phyloP scores from a whole-genome alignment of 1,140 invertebrate genomes.

The Zeugodacus cucurbitae region DNA sequence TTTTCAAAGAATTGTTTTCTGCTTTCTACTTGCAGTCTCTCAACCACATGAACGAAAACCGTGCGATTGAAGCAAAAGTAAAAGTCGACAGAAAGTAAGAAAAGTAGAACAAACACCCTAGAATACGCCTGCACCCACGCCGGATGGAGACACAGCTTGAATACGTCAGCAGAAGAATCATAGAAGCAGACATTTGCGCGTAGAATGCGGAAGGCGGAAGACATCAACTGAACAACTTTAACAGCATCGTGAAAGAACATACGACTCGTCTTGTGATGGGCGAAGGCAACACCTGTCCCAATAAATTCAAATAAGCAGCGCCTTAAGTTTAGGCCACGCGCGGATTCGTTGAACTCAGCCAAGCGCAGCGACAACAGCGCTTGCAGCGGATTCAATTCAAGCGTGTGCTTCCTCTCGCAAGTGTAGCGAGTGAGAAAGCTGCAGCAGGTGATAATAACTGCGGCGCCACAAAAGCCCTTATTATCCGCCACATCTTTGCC shows the following conservation, averaged over 20 bases:
- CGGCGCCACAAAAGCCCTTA: not conserved
- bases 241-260: not conserved
- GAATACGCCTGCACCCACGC: not conserved
- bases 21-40: not conserved
- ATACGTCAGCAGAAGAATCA: not conserved
- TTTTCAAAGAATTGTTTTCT: not conserved
- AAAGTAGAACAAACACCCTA: constrained; percentile 19
- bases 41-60: not conserved
- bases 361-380: not conserved
- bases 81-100: not conserved
- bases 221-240: not conserved
- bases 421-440: not conserved
- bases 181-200: not conserved
- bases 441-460: not conserved
- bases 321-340: not conserved
- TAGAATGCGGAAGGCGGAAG: not conserved
- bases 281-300: not conserved
- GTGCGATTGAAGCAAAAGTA: not conserved
- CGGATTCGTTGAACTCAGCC: not conserved
- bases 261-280: not conserved
- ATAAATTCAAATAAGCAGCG: not conserved
- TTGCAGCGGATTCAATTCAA: not conserved
- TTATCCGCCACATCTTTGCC: not conserved
- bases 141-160: not conserved
- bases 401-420: not conserved